Base-by-base conservation (phyloP, 2,888 invertebrate genomes). In the Cyclophora albipunctata region DNA sequence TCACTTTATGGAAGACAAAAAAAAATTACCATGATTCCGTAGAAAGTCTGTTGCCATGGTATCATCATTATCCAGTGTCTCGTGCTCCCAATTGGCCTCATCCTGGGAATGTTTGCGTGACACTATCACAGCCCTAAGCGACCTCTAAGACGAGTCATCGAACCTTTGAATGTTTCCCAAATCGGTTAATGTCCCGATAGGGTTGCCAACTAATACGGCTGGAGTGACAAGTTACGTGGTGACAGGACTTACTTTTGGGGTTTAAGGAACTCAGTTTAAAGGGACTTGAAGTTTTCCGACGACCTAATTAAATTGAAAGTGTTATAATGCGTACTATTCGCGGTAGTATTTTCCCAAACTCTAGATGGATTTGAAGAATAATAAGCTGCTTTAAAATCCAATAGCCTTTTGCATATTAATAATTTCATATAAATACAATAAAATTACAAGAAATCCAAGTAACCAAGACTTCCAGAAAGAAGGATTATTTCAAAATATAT, bases 141-240 rank as follows among this genome's bases (percentile, higher is more conserved):
- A 83, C 84, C 85, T 84, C 84, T 82, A 77, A 71, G 51, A 58
- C 50, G 67, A 81, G 86, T 86, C 87, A 82, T 77, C 78, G 86
- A 87, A 83, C 87, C 66, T 62, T 67, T 49, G 47, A 81, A 20
- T 20, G 75, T 84, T 84, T 81, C 79, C 83, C 81, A 84, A 85
- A 77, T 76, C 82, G 84, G 84, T 83, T 78, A 85, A 81, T 72
- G 84, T 76, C 76, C 84, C 67, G 60, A 58, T 55, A 58, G 62
- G 66, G 57, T 64, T 53, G 53, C 67, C 78, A 81, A 46, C 4
- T 41, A 7, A 40, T 48, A 6, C 7, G 34, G 43, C 1, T n/a
- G 7, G n/a, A 44, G 40, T 5, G 5, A 43, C 33, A 5, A 5
- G 3, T 20, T 42, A 3, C 3, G 40, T 40, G 7, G 40, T 40